These are phyloP conservation scores for Collichthys lucidus DNA, from an alignment of 2,113 vertebrate genomes.

Conservation along the genomic window DNA sequence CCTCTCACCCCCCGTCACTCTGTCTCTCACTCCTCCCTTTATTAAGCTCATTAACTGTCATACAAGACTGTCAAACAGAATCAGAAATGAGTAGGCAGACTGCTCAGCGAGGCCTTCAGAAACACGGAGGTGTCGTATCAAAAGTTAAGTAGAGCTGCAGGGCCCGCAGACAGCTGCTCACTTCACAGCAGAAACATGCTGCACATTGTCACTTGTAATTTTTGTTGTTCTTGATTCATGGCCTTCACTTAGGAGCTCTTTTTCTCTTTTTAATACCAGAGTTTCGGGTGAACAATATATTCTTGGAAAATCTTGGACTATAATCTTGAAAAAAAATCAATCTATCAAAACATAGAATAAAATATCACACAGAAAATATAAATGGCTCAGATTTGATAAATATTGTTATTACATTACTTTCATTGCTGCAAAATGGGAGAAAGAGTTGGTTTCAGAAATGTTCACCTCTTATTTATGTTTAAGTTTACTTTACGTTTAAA, in stretches of 20 bases:
- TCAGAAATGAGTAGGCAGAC: conserved; percentile 46
- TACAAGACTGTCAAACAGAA: conserved; percentile 55
- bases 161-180: conserved; percentile 41
- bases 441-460: not conserved
- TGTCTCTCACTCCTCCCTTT: not conserved
- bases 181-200: conserved; percentile 15
- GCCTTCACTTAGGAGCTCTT: not conserved
- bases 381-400: no score
- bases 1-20: not conserved
- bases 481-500: no score
- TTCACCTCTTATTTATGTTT: no score
- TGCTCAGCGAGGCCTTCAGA: conserved; percentile 8
- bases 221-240: not conserved
- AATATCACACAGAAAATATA: not conserved
- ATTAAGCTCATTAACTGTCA: conserved; percentile 58
- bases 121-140: conserved; percentile 28
- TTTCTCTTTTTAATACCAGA: not conserved
- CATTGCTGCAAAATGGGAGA: not conserved
- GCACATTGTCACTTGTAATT: not conserved
- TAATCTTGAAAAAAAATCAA: no score
- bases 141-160: conserved; percentile 41
- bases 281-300: no score
- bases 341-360: no score
- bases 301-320: not conserved
- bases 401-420: not conserved